phyloP scores from a whole-genome alignment of 2,888 invertebrate species.

The Therioaphis trifolii region DNA sequence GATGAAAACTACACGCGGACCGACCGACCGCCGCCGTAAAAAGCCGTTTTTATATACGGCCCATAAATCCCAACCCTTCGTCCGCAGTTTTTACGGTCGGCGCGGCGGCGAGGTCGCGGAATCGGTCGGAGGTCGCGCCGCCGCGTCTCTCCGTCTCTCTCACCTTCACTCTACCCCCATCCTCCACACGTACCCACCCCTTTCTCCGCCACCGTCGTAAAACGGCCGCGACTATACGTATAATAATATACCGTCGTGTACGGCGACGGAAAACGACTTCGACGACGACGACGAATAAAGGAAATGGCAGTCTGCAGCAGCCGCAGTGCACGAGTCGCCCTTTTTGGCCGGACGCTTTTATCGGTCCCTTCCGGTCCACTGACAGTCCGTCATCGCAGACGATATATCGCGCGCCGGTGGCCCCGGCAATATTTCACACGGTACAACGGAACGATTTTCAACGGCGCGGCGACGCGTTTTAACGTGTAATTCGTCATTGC shows the following conservation, averaged over 20 bases:
- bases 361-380: slow-evolving; percentile 56
- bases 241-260: too few relatives aligned
- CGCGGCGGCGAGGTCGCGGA: neutral
- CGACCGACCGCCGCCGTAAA: slow-evolving; percentile 28
- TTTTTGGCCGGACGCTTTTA: slow-evolving; percentile 56
- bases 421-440: slow-evolving; percentile 18
- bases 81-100: neutral
- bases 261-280: too few relatives aligned
- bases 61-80: slow-evolving; percentile 9
- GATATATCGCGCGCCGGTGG: neutral
- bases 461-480: slow-evolving; percentile 19
- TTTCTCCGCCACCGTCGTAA: too few relatives aligned
- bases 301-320: neutral
- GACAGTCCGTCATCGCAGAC: slow-evolving; percentile 40
- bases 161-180: too few relatives aligned
- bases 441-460: slow-evolving; percentile 45
- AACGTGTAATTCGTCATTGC: slow-evolving; percentile 41
- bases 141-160: too few relatives aligned
- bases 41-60: slow-evolving; percentile 37
- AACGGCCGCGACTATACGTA: too few relatives aligned
- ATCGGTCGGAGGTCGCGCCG: neutral
- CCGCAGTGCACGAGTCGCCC: slow-evolving; percentile 21
- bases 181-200: too few relatives aligned
- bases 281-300: neutral
- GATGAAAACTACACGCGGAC: too few relatives aligned